phyloP scores from a whole-genome alignment of 92 coral and sea anemone species.

The Porites divaricata region DNA sequence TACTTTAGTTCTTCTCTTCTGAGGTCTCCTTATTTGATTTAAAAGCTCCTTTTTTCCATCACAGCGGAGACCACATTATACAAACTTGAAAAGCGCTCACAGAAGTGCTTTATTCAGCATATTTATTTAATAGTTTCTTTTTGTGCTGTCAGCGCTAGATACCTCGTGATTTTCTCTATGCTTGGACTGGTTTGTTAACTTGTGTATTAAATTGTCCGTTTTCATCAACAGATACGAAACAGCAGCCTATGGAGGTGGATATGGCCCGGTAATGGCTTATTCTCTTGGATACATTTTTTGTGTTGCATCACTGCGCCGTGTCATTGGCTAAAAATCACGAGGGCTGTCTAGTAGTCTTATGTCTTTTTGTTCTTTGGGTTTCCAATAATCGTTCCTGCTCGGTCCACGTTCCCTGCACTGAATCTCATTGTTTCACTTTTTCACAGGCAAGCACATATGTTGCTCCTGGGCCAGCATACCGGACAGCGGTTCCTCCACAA shows the following conservation, averaged over 20 bases:
- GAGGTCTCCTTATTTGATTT: too few relatives aligned
- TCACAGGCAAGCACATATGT: slow-evolving; percentile 73
- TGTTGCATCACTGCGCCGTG: too few relatives aligned
- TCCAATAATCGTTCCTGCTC: not conserved
- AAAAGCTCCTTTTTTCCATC: too few relatives aligned
- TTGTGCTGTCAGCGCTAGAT: too few relatives aligned
- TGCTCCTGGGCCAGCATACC: slow-evolving; percentile 73
- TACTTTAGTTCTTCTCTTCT: too few relatives aligned
- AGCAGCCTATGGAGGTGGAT: slow-evolving; percentile 50
- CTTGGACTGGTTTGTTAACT: not conserved
- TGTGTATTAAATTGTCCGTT: not conserved
- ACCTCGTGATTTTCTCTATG: too few relatives aligned
- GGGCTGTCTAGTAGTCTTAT: too few relatives aligned
- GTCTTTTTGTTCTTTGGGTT: not conserved
- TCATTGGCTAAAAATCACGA: too few relatives aligned
- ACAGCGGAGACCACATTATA: too few relatives aligned
- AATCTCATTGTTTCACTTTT: not conserved
- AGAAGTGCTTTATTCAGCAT: too few relatives aligned
- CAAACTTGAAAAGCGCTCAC: too few relatives aligned
- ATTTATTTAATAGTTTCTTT: too few relatives aligned
- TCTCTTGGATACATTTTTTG: not conserved
- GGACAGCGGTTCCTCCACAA: slow-evolving; percentile 78
- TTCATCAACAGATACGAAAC: slow-evolving; percentile 45
- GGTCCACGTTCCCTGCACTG: not conserved
- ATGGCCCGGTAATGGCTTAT: slow-evolving; percentile 37